Evolutionary conservation across 2,797 vertebrate genomes (phyloP), one percentile per base, ranked within the genome.

Genomic region (Furcifer pardalis): DNA sequence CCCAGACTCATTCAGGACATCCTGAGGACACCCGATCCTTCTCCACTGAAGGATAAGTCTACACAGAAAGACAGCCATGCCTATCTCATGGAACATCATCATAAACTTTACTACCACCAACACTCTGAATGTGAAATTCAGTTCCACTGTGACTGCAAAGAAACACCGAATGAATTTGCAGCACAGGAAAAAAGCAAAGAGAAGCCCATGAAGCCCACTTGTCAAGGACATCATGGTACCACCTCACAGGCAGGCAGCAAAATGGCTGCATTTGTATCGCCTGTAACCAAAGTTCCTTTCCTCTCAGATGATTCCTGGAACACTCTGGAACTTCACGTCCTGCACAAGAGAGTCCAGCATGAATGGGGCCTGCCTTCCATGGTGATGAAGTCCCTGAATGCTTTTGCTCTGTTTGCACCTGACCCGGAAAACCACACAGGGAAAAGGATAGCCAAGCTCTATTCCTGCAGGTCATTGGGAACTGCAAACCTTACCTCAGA

Each of bases 251-350:
- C 46, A n/a, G 13, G 6, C 3, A 27, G 52, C 13, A 25, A 17
- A n/a, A 59, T 2, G 0, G 1, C 40, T 19, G 0, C 40, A 23
- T 27, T 46, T 2, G 2, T 2, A 1, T 8, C 7, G 13, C 7
- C 40, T 42, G 40, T 6, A 1, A 10, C 9, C 40, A 63, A 17
- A 9, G n/a, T n/a, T n/a, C n/a, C n/a, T n/a, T n/a, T n/a, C n/a
- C n/a, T n/a, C n/a, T n/a, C n/a, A n/a, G n/a, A n/a, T n/a, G n/a
- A n/a, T n/a, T n/a, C n/a, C n/a, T n/a, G n/a, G n/a, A n/a, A n/a
- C n/a, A n/a, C n/a, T n/a, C n/a, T n/a, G n/a, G n/a, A n/a, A n/a
- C n/a, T n/a, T n/a, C n/a, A n/a, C n/a, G n/a, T n/a, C n/a, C n/a
- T n/a, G n/a, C n/a, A n/a, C n/a, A n/a, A n/a, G n/a, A n/a, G n/a